These are phyloP conservation scores for Chloroceryle inda DNA, from an alignment of 2,797 vertebrate species.

Conservation along the genomic window DNA sequence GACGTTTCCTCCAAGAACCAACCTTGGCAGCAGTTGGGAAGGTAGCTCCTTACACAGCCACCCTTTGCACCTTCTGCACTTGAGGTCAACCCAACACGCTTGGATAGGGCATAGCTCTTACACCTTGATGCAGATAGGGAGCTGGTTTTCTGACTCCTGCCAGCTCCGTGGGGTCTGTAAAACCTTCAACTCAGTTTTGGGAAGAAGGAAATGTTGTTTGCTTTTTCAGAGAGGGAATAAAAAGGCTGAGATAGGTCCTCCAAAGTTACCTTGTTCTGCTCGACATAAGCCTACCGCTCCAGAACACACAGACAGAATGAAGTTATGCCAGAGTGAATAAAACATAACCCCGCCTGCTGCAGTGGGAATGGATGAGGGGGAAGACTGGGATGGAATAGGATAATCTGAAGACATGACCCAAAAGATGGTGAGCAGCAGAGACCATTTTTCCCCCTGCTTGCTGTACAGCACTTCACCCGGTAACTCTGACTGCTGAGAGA, in stretches of 20 bases:
- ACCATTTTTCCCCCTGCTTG: not conserved
- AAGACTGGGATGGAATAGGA: not conserved
- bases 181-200: rapidly evolving
- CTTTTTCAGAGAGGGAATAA: not conserved
- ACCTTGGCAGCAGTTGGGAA: not conserved
- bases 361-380: not conserved
- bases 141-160: not conserved
- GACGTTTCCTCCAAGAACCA: rapidly evolving
- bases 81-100: not conserved
- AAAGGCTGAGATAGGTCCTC: not conserved
- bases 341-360: not conserved
- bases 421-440: not conserved
- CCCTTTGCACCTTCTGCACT: not conserved
- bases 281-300: not conserved
- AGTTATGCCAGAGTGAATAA: not conserved
- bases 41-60: not conserved
- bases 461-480: not conserved
- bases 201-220: not conserved
- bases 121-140: not conserved
- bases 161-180: not conserved
- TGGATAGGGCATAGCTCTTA: not conserved
- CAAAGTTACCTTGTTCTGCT: not conserved
- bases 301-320: not conserved
- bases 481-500: not conserved
- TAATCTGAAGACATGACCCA: not conserved